These are phyloP conservation scores for Thamnophis sirtalis DNA, from an alignment of 2,113 vertebrate species.

Conservation along the genomic window DNA sequence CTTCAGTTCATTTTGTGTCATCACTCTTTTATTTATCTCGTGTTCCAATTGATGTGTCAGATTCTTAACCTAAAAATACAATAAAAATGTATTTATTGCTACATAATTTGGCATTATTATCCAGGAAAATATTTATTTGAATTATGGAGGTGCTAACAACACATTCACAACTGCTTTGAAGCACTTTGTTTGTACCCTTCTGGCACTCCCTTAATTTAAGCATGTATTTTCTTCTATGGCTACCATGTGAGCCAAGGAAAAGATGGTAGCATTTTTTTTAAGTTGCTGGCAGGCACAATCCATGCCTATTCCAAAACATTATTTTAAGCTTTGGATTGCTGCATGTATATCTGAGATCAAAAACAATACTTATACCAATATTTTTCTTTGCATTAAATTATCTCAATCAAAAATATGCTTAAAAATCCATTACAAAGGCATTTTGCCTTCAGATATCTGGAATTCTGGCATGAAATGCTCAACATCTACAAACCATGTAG, in stretches of 20 bases:
- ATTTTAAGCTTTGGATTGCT: neutral
- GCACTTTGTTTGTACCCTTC: neutral
- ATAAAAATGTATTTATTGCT: constrained; percentile 30
- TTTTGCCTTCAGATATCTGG: neutral
- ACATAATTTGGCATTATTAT: neutral
- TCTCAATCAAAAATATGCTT: neutral
- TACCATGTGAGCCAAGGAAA: neutral
- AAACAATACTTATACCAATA: neutral
- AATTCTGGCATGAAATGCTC: neutral
- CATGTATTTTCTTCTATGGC: neutral
- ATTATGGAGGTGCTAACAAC: neutral
- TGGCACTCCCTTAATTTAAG: neutral
- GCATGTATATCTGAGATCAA: neutral
- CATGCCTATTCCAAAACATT: neutral
- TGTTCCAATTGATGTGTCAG: constrained; percentile 86
- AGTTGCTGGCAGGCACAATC: neutral
- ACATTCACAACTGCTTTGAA: neutral
- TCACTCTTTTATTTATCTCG: constrained; percentile 84
- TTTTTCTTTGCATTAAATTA: neutral
- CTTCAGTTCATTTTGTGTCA: constrained; percentile 87
- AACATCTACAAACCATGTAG: neutral
- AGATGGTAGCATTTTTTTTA: neutral
- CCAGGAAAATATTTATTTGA: neutral
- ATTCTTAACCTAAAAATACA: constrained; percentile 77
- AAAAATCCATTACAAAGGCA: neutral